Evolutionary conservation across 2,888 invertebrate genomes (phyloP).

Genomic region (Hypena proboscidalis): DNA sequence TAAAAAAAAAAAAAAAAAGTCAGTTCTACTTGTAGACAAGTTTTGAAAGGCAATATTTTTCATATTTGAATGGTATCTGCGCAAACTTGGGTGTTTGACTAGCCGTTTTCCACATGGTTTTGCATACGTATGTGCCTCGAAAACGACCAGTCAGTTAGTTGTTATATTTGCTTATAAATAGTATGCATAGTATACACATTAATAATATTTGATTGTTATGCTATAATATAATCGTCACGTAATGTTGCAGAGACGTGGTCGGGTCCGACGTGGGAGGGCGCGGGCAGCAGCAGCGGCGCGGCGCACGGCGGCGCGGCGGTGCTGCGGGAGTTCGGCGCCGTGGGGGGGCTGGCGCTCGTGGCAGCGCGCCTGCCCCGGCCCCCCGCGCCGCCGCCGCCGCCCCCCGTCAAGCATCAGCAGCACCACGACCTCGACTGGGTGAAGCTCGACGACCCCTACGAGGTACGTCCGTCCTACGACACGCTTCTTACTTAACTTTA

Average conservation of each 20-base stretch:
- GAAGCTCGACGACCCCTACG: slow-evolving; percentile 86
- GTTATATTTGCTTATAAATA: too few relatives aligned
- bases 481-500: background rate
- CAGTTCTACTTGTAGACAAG: too few relatives aligned
- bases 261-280: slow-evolving; percentile 54
- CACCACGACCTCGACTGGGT: slow-evolving; percentile 87
- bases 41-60: too few relatives aligned
- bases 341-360: slow-evolving; percentile 94
- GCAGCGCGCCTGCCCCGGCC: slow-evolving; percentile 95
- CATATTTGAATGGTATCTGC: too few relatives aligned
- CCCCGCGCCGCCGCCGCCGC: slow-evolving; percentile 90
- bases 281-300: slow-evolving; percentile 6
- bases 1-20: too few relatives aligned
- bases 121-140: too few relatives aligned
- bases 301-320: slow-evolving; percentile 52
- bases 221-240: too few relatives aligned
- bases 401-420: slow-evolving; percentile 81
- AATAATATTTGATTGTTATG: background rate
- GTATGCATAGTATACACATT: too few relatives aligned
- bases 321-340: slow-evolving; percentile 94
- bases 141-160: too few relatives aligned
- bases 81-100: too few relatives aligned
- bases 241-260: slow-evolving; percentile 54
- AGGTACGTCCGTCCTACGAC: slow-evolving; percentile 57
- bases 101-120: too few relatives aligned